Base-by-base conservation (phyloP, 2,797 vertebrate species). In the Hemibagrus guttatus region DNA sequence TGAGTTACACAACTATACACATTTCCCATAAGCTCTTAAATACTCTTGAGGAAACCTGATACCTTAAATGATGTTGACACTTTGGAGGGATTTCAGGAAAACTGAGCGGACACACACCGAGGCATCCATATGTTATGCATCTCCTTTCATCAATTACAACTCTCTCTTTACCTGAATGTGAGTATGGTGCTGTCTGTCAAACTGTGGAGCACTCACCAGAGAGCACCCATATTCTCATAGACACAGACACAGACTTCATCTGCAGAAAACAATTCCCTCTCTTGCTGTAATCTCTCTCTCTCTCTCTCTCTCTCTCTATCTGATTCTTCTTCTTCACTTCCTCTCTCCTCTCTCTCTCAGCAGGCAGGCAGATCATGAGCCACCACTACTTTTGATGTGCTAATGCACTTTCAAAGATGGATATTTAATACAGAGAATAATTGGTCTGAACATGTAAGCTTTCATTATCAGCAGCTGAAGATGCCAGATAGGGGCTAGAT, bases 371-470 rank as follows among this genome's bases (percentile, higher is more conserved):
- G 71, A 72, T 42, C 90, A 90, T 94, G 91, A 95, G 88, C 94
- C 86, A 95, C 91, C 90, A 75, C 74, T 78, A 56, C 89, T 93
- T 96, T 96, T 95, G 93, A 95, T 94, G 94, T 94, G 93, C 91
- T 95, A 96, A 95, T 94, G 92, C 92, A 68, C 56, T 95, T 46
- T 81, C 35, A 81, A 92, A 94, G 92, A 91, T 89, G 89, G 92
- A 93, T 93, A 92, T 93, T 92, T 95, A 93, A 96, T 93, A 92
- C 92, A 95, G 92, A 91, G 92, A 94, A 91, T 95, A 95, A 96
- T 96, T 94, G 93, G 93, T 92, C 91, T 91, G 90, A 93, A 94
- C 91, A 90, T 92, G 92, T 92, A 93, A 92, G 93, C 90, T 94
- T 92, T 94, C 92, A 93, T 95, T 94, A 94, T 92, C 92, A 91